These are phyloP conservation scores for Loriculus beryllinus DNA, from an alignment of 2,797 vertebrate genomes.

Conservation along the genomic window DNA sequence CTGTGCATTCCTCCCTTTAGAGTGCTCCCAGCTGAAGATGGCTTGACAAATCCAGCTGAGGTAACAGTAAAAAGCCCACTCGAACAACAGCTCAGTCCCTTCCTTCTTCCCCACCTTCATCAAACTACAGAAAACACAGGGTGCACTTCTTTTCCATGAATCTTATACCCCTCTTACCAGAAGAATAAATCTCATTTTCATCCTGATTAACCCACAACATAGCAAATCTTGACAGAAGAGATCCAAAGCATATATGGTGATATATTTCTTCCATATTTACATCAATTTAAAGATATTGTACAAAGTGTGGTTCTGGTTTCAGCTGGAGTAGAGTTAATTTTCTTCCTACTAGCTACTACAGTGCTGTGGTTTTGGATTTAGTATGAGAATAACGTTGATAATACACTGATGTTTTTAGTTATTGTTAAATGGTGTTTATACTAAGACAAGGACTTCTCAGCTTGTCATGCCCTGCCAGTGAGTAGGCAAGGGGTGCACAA, in stretches of 20 bases:
- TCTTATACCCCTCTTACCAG: neutral
- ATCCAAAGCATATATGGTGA: neutral
- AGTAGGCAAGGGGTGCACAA: neutral
- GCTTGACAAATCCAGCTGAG: neutral
- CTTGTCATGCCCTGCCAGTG: rapidly evolving
- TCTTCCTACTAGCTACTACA: neutral
- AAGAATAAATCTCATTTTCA: neutral
- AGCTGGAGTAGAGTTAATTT: neutral
- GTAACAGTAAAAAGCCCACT: neutral
- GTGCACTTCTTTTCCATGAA: neutral
- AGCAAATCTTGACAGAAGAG: neutral
- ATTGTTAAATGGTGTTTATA: neutral
- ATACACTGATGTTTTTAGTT: neutral
- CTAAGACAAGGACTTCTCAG: neutral
- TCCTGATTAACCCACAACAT: neutral
- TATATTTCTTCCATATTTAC: neutral
- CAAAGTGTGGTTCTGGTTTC: neutral
- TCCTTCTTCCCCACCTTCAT: neutral
- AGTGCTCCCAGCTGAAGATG: neutral
- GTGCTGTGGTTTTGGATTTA: neutral
- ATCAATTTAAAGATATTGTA: neutral
- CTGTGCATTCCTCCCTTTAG: neutral
- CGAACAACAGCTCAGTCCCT: neutral
- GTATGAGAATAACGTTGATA: neutral
- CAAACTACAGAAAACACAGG: neutral